phyloP scores from a whole-genome alignment of 2,113 vertebrate species.

The Cottus gobio region DNA sequence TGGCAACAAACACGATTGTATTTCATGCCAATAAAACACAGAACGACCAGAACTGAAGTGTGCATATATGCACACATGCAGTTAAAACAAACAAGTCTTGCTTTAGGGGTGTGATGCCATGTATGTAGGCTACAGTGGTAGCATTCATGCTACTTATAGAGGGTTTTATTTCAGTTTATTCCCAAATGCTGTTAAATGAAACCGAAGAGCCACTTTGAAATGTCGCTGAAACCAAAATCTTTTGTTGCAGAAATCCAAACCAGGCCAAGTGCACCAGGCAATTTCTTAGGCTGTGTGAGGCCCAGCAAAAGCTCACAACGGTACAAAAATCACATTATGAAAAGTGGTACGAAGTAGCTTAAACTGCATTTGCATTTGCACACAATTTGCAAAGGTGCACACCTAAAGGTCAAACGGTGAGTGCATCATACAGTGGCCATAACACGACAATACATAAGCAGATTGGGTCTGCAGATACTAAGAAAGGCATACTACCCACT shows the following conservation, averaged over 20 bases:
- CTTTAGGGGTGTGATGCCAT: background rate
- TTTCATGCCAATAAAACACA: conserved; percentile 22
- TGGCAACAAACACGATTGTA: background rate
- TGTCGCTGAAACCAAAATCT: background rate
- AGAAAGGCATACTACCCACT: conserved; percentile 14
- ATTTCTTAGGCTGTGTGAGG: background rate
- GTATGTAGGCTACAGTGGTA: background rate
- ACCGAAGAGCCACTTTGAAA: background rate
- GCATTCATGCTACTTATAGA: background rate
- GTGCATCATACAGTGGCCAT: background rate
- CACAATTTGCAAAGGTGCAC: background rate
- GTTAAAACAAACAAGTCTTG: background rate
- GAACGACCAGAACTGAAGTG: background rate
- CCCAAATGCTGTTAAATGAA: background rate
- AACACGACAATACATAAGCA: background rate
- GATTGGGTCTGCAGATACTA: conserved; percentile 9
- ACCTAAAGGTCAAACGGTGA: background rate
- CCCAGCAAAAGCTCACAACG: background rate
- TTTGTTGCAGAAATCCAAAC: background rate
- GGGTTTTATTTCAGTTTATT: background rate
- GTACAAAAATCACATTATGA: background rate
- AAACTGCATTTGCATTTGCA: background rate
- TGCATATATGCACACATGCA: conserved; percentile 1
- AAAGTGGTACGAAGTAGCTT: background rate
- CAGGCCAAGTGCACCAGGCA: background rate